These are phyloP conservation scores for Eucidaris tribuloides DNA, from an alignment of 35 echinoderm and acorn worm genomes.

Conservation along the genomic window DNA sequence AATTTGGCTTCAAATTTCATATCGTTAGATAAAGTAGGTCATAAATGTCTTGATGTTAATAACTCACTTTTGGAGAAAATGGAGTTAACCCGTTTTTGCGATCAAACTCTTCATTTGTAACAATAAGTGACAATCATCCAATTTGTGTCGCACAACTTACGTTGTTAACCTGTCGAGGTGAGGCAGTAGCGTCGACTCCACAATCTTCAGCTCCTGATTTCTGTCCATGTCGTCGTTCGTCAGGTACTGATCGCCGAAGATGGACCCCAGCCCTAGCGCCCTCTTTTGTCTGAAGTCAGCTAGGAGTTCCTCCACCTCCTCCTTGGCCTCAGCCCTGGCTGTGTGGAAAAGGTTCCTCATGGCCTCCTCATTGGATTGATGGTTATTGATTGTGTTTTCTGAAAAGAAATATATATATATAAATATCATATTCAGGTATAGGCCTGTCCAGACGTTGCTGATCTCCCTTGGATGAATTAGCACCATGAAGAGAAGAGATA, in stretches of 20 bases:
- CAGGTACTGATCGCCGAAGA: constrained; percentile 76
- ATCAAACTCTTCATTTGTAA: too few species aligned
- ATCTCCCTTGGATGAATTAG: too few species aligned
- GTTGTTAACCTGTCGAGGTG: constrained; percentile 76
- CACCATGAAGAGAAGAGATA: too few species aligned
- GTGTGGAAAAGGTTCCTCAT: constrained; percentile 76
- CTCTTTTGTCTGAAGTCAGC: constrained; percentile 76
- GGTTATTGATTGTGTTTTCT: constrained; percentile 43
- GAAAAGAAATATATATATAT: neutral
- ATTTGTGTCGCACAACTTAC: constrained; percentile 42
- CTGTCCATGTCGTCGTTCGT: constrained; percentile 72
- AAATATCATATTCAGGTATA: too few species aligned
- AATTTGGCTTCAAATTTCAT: too few species aligned
- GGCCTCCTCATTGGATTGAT: constrained; percentile 51
- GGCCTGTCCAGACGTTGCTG: too few species aligned
- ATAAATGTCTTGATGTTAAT: too few species aligned
- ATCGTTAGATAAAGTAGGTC: too few species aligned
- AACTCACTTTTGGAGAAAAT: too few species aligned
- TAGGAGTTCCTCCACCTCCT: constrained; percentile 46
- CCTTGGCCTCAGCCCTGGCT: constrained; percentile 42
- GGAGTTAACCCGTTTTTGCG: too few species aligned
- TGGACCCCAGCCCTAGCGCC: constrained; percentile 78
- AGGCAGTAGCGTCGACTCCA: constrained; percentile 64
- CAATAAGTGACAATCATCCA: neutral
- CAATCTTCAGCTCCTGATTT: constrained; percentile 56